Base-by-base conservation (phyloP, 1,140 invertebrate genomes). In the Lepidurus apus region DNA sequence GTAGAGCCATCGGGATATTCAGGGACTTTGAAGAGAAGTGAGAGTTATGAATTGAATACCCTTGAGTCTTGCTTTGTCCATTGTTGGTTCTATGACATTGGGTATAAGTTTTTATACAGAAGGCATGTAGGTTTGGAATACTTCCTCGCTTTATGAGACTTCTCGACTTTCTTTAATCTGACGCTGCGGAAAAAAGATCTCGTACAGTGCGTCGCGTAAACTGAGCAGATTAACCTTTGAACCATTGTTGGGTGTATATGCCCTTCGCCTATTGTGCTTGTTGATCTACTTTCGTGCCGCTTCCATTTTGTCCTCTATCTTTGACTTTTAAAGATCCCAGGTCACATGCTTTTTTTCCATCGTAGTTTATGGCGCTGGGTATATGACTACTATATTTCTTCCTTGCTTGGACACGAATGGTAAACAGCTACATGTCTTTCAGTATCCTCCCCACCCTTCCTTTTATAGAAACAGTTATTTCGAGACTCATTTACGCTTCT, bases 401-500 rank as follows among this genome's bases (percentile, higher is more conserved):
- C 21, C 13, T 13, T 21, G 17, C 21, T 65, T 21, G 9, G 3
- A 65, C n/a, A 65, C 6, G n/a, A 9, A 9, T 65, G 53, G 13
- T 65, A 65, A 65, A 65, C 8, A 65, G 17, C 53, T 65, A 21
- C 7, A 7, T 65, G 7, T n/a, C 1, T 65, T 65, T 65, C 17
- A 21, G 53, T 3, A 21, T 65, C 53, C 53, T 7, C 53, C 8
- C 5, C 53, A 17, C 53, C 53, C 53, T n/a, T 21, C 21, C 17
- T 65, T 65, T n/a, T 65, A 65, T 21, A 65, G 53, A 65, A 65
- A 47, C 17, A 65, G 53, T 13, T 65, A 65, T 65, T 65, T 65
- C 21, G 13, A 65, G 53, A 13, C 13, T n/a, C 53, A 65, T 65
- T 65, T 65, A 34, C 34, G 34, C 21, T 65, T 65, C 45, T 17